A percentile compares a stretch with the other conserved stretches of the same genome.
Evolutionary conservation across 1,140 invertebrate species (phyloP).

Genomic region (Drosophila repletoides): DNA sequence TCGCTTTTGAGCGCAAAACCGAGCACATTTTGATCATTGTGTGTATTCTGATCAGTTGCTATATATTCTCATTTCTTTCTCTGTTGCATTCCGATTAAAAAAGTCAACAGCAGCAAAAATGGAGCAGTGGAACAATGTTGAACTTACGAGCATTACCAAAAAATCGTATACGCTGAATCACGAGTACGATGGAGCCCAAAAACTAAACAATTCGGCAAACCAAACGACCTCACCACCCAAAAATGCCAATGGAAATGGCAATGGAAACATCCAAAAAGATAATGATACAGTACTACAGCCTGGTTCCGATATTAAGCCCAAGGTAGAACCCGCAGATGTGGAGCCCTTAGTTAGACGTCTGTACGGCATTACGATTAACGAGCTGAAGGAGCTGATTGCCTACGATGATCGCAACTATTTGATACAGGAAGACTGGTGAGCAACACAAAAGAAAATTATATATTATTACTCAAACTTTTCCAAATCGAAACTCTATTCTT

Average conservation of each 20-base stretch:
- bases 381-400: conserved; percentile 87
- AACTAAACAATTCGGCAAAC: conserved; percentile 52
- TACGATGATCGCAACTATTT: conserved; percentile 93
- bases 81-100: conserved; percentile 49
- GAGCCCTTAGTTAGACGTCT: conserved; percentile 85
- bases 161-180: conserved; percentile 79
- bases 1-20: conserved; percentile 46
- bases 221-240: not conserved
- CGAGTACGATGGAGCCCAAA: conserved; percentile 57
- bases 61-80: conserved; percentile 23
- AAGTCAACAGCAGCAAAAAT: conserved; percentile 51
- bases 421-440: conserved; percentile 82
- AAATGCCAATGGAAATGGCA: conserved; percentile 34
- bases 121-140: conserved; percentile 81
- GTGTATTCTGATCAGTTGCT: conserved; percentile 49
- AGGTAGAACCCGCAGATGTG: conserved; percentile 84
- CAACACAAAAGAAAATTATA: not conserved
- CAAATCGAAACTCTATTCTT: no score
- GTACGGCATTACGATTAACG: conserved; percentile 87
- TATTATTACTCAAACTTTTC: no score
- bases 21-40: conserved; percentile 45
- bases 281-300: conserved; percentile 82
- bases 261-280: conserved; percentile 18
- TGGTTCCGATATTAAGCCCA: conserved; percentile 86
- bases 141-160: conserved; percentile 72